Base-by-base conservation (phyloP, 2,888 invertebrate genomes). In the Plebejus anna region DNA sequence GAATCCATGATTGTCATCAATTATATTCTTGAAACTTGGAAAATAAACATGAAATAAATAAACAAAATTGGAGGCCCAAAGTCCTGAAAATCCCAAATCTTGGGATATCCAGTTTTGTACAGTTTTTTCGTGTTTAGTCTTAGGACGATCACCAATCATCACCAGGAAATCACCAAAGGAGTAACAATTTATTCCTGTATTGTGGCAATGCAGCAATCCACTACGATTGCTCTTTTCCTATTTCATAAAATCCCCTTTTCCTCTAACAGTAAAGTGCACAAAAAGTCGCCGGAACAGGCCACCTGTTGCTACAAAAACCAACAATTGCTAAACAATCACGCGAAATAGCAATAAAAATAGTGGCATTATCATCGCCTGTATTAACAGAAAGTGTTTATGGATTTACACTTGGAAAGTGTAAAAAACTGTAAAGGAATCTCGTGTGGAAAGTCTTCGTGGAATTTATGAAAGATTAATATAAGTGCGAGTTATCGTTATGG, bases 321-420 rank as follows among this genome's bases (percentile, higher is more conserved):
- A 13, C 66, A 66, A 66, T 66, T 36, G 66, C 13, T 32, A 66
- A 66, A 66, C 66, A 66, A 66, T 66, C 66, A 66, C 66, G 66
- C 66, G 66, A 66, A 66, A 16, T 16, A 7, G 66, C 36, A 66
- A 66, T 66, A 66, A 66, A 61, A 66, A 61, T 61, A 61, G 28
- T 66, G 16, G 66, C 5, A 66, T 66, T 66, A 66, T 32, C 66
- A 66, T 66, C 66, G 32, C 32, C 5, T 4, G 66, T 36, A 66
- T 66, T 66, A 66, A 5, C 66, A 66, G 66, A 66, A 66, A 66
- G 66, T 66, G 66, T 66, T 66, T 66, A 59, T 22, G 66, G 66
- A 66, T 66, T 32, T 5, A 36, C 66, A 66, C 66, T 66, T 13
- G 66, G 66, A 66, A 66, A 66, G 66, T 66, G 66, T 66, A 66